Percentiles rank a stretch among this genome's conserved stretches.
phyloP scores from a whole-genome alignment of 2,113 vertebrate species.

The Apodemus sylvaticus region DNA sequence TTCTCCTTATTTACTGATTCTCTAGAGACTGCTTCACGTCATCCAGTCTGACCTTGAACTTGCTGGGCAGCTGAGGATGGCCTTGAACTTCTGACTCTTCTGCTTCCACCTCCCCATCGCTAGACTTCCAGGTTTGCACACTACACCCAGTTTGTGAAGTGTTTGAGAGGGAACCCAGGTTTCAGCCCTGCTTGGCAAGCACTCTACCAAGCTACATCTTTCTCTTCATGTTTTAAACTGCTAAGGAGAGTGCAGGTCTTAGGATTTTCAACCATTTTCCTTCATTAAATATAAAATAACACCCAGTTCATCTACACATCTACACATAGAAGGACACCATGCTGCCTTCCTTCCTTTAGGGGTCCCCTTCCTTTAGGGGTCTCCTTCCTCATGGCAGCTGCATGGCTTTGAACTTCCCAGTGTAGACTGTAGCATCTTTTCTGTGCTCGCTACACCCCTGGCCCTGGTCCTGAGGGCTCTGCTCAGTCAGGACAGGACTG shows the following conservation, averaged over 20 bases:
- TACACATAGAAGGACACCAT: not conserved
- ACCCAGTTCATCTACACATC: not conserved
- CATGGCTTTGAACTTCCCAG: too few species aligned
- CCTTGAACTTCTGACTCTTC: not conserved
- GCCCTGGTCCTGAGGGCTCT: not conserved
- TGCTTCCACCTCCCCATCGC: not conserved
- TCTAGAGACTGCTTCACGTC: not conserved
- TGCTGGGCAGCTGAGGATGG: not conserved
- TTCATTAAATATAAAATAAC: not conserved
- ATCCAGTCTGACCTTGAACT: not conserved
- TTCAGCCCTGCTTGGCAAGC: not conserved
- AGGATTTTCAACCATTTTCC: not conserved
- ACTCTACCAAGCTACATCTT: not conserved
- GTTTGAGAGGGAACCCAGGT: not conserved
- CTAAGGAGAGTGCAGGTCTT: constrained; percentile 6
- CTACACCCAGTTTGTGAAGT: not conserved
- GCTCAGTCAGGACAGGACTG: not conserved
- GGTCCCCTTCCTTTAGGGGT: too few species aligned
- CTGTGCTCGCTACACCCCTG: not conserved
- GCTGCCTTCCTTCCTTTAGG: not conserved
- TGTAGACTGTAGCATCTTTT: not conserved
- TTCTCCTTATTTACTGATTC: not conserved
- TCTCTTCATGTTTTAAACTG: not conserved
- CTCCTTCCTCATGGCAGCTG: not conserved
- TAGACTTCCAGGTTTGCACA: not conserved